Evolutionary conservation across 2,888 invertebrate genomes (phyloP).

Genomic region (Brachylomia viminalis): DNA sequence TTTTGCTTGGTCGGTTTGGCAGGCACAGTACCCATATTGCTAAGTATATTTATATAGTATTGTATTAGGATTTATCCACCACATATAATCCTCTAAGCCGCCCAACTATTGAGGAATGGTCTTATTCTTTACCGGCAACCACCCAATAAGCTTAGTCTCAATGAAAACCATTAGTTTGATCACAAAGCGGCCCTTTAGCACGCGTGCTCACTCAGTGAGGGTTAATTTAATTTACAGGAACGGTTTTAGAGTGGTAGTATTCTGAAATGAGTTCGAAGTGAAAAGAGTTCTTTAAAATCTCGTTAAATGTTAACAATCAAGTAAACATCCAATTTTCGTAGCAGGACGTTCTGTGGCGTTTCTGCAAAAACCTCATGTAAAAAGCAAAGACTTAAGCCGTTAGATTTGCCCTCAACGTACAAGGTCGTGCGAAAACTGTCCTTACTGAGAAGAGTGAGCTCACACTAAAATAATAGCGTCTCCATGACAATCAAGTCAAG

Average conservation of each 20-base stretch:
- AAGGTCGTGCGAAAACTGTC: not conserved
- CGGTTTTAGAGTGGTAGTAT: not conserved
- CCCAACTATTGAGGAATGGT: not conserved
- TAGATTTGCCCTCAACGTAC: not conserved
- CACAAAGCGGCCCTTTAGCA: slow-evolving; percentile 45
- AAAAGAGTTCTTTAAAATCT: not conserved
- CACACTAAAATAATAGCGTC: not conserved
- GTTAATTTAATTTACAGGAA: slow-evolving; percentile 28
- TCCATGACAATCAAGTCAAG: no score
- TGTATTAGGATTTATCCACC: not conserved
- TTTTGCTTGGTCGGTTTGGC: not conserved
- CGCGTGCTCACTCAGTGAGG: slow-evolving; percentile 33
- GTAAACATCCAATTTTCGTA: not conserved
- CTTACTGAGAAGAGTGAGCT: not conserved
- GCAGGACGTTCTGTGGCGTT: not conserved
- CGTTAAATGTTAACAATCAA: not conserved
- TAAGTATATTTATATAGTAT: not conserved
- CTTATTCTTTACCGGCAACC: not conserved
- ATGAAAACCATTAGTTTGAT: slow-evolving; percentile 15
- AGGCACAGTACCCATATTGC: not conserved
- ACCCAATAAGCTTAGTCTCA: slow-evolving; percentile 9
- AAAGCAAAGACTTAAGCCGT: not conserved
- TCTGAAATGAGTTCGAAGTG: slow-evolving; percentile 17
- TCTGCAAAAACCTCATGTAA: no score
- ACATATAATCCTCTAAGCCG: slow-evolving; percentile 15